These are phyloP conservation scores for Sander lucioperca DNA, from an alignment of 2,113 vertebrate genomes.

Conservation along the genomic window DNA sequence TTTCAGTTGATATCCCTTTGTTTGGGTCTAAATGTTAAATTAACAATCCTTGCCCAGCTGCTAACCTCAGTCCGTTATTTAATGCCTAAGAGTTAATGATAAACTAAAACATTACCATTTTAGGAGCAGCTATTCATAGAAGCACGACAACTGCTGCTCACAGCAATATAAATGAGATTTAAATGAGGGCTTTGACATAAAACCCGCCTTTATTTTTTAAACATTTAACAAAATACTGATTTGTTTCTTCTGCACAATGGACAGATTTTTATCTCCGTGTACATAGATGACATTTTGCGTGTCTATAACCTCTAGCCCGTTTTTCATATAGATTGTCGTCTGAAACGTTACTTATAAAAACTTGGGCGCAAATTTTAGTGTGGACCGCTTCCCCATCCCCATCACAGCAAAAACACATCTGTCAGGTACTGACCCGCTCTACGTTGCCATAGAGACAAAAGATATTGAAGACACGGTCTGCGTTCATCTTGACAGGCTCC, in stretches of 20 bases:
- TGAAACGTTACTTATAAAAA: neutral
- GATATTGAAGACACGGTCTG: slow-evolving; percentile 93
- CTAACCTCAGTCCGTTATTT: neutral
- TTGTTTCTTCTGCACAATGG: too few species aligned
- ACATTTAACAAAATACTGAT: too few species aligned
- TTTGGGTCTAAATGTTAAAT: neutral
- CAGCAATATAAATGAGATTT: neutral
- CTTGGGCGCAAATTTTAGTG: too few species aligned
- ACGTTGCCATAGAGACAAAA: slow-evolving; percentile 96
- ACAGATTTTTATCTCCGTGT: neutral
- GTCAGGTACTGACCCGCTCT: slow-evolving; percentile 87
- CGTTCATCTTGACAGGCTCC: slow-evolving; percentile 92
- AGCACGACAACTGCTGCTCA: too few species aligned
- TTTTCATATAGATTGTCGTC: neutral
- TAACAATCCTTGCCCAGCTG: too few species aligned
- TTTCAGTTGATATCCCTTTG: neutral
- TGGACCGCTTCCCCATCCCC: neutral
- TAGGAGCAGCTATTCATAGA: neutral
- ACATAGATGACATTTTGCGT: neutral
- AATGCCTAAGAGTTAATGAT: neutral
- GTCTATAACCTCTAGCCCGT: too few species aligned
- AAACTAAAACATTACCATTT: neutral
- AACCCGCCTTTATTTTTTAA: neutral
- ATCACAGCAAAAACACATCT: neutral
- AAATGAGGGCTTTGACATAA: neutral